Base-by-base conservation (phyloP, 2,113 vertebrate species). In the Camelus bactrianus region DNA sequence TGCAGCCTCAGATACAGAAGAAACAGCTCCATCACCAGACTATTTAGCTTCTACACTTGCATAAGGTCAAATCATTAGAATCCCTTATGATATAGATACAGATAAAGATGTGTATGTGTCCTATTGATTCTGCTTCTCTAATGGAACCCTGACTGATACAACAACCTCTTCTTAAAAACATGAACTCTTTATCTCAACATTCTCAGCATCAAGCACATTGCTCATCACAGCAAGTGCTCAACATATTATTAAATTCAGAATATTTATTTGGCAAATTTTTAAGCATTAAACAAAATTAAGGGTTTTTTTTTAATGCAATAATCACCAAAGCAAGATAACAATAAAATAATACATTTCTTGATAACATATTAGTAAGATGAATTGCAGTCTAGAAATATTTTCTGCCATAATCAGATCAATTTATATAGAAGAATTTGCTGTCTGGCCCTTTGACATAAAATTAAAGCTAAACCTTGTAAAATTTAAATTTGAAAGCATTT, bases 401-500 rank as follows among this genome's bases (percentile, higher is more conserved):
- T 80, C 28, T 52, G 24, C 42, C 16, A 28, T 24, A 70, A 75
- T 69, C 8, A 69, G 24, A 32, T 76, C n/a, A 70, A 35, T 75
- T 76, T 88, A 38, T 77, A 84, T 69, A 16, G 60, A 30, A 35
- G n/a, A 80, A 89, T n/a, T 91, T 69, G 0, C 32, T 70, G 56
- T 42, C 79, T 91, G 14, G 28, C 58, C 30, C 16, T 8, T 93
- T 90, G 19, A 69, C 30, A 54, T 76, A 75, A 76, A 87, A 73
- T 50, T 73, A 86, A 79, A 89, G 79, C 3, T 69, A 91, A 85
- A 89, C 38, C 1, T 91, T 77, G 7, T 14, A 52, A 89, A 92
- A 82, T 69, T 90, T 89, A 48, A 75, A 80, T 79, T 65, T 56
- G 76, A 90, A 82, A 91, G 38, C 30, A 65, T 87, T 69, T 62